Conservation (phyloP, 2,888 invertebrate species). For the Gnatocerus cornutus region DNA sequence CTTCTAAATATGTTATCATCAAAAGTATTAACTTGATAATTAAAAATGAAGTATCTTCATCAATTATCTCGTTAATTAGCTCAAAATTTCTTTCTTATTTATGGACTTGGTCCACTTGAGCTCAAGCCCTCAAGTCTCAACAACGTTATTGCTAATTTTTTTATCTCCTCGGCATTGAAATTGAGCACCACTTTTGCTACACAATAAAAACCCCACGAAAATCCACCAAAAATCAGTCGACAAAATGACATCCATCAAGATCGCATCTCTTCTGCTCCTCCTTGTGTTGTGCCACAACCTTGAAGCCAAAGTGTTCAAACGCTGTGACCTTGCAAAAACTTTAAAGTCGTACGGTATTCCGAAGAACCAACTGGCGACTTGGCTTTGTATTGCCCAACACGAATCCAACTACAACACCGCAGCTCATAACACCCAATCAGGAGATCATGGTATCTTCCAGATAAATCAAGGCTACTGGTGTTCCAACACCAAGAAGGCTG, state of each 20-base stretch:
- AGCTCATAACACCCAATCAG: conserved; percentile 75
- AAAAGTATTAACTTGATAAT: no score
- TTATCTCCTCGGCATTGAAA: no score
- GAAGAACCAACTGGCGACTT: conserved; percentile 66
- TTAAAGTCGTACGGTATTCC: conserved; percentile 61
- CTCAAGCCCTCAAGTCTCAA: no score
- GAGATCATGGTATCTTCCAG: conserved; percentile 81
- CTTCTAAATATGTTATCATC: no score
- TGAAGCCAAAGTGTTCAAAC: conserved; percentile 41
- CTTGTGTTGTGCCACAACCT: not conserved
- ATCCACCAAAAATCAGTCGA: not conserved
- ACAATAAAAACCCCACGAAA: no score
- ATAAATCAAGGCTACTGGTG: conserved; percentile 84
- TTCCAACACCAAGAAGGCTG: conserved; percentile 28
- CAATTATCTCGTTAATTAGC: no score
- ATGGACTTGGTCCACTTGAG: no score
- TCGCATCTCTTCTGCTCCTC: not conserved
- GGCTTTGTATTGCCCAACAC: conserved; percentile 80
- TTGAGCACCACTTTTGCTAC: no score
- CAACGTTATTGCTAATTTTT: no score
- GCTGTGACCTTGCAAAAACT: conserved; percentile 48
- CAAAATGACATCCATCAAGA: not conserved
- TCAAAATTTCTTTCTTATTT: no score
- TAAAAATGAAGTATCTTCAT: no score
- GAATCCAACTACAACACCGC: conserved; percentile 80